phyloP scores from a whole-genome alignment of 2,797 vertebrate genomes.

The Enoplosus armatus region DNA sequence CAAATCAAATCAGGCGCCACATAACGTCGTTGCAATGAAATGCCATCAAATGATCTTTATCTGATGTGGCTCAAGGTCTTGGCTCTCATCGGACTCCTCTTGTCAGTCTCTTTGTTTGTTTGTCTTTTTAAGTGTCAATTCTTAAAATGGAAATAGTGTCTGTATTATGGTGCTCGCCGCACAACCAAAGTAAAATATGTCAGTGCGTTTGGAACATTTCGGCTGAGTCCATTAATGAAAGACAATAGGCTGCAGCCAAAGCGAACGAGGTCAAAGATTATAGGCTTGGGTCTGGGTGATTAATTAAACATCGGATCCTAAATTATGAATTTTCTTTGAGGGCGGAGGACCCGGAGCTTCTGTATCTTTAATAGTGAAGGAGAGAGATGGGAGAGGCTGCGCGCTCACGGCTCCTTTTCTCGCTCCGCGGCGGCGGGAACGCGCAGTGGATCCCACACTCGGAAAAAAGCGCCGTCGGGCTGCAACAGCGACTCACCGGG shows the following conservation, averaged over 20 bases:
- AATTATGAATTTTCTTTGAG: conserved; percentile 80
- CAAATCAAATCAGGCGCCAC: neutral
- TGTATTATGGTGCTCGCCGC: neutral
- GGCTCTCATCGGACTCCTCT: neutral
- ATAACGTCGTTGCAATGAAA: neutral
- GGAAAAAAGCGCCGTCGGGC: conserved; percentile 75
- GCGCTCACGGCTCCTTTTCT: conserved; percentile 80
- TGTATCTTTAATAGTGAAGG: conserved; percentile 82
- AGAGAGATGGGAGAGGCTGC: conserved; percentile 87
- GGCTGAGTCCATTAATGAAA: conserved; percentile 22
- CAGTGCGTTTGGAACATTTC: conserved; percentile 32
- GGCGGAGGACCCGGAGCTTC: conserved; percentile 65
- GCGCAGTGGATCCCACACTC: conserved; percentile 79
- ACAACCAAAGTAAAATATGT: conserved; percentile 11
- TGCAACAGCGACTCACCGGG: conserved; percentile 74
- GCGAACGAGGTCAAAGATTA: conserved; percentile 76
- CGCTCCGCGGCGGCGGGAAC: conserved; percentile 76
- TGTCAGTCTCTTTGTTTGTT: neutral
- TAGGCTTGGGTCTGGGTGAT: conserved; percentile 49
- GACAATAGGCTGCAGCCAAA: conserved; percentile 46
- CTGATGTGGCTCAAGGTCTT: neutral
- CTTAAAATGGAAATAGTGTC: neutral
- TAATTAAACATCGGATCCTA: conserved; percentile 79
- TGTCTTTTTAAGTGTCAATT: neutral
- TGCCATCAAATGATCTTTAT: neutral